Base-by-base conservation (phyloP, 1,140 invertebrate genomes). In the Orussus abietinus region DNA sequence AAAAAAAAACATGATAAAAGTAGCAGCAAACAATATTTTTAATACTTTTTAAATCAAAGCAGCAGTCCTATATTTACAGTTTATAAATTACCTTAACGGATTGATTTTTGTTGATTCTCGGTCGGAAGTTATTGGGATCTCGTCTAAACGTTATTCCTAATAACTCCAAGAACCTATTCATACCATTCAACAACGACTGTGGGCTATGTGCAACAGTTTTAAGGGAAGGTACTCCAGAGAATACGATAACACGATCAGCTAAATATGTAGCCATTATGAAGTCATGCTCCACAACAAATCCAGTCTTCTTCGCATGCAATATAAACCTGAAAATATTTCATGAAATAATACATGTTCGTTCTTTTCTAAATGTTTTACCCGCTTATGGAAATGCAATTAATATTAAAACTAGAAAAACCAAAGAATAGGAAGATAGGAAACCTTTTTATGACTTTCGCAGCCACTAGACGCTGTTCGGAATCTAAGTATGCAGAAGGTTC, bases 231-330 rank as follows among this genome's bases (percentile, higher is more conserved):
- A 67, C 71, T 25, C 97, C 97, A 66, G 98, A 96, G 72, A 99
- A 98, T 13, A 99, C 96, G 56, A 99, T 97, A 1, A 99, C 97
- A 36, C 96, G 80, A 75, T 99, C 97, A 10, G 97, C 95, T 26
- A 99, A 77, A 74, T 99, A 99, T 0, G 97, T 99, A 2, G 96
- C 95, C 97, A 99, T 99, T 38, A 99, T 99, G 63, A 99, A 99
- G 81, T 99, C 97, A 83, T 99, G 97, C 80, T 99, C 97, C 1
- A 99, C 97, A 18, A 99, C 87, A 72, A 99, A 99, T 18, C 95
- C 97, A 17, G 96, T 99, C 69, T 98, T 96, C 76, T 99, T 99
- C 0, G 96, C 92, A 64, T 99, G 96, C 25, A 99, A 77, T 71
- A 99, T 97, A 66, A 97, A 99, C 53, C 95, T 96, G 60, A 38